Base-by-base conservation (phyloP, 2,113 vertebrate genomes). In the Cromileptes altivelis region DNA sequence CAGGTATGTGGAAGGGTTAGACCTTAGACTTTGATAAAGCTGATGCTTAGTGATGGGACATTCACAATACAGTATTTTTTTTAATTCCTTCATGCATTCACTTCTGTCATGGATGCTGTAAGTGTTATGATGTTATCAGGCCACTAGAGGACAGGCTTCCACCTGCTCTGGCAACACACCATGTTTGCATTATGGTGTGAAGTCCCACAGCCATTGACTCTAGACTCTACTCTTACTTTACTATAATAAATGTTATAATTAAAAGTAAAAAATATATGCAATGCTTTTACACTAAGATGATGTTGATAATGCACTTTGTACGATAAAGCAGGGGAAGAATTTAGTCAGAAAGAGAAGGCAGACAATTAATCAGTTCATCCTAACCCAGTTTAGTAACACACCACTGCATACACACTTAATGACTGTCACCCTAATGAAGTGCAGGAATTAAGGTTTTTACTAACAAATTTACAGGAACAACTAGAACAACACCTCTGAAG, bases 91-190 rank as follows among this genome's bases (percentile, higher is more conserved):
- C 13, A 67, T 74, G 1, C 13, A 6, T 70, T 55, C 0, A 58
- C 42, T 3, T 12, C 12, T 40, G 42, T 17, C 15, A 15, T 45
- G 53, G n/a, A 56, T 50, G 17, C 47, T 52, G 47, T 50, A 0
- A 14, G 23, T 80, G 71, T 21, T 49, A 10, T 75, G 19, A 37
- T 5, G 47, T 6, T 2, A 2, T 42, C 4, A 0, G 62, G 30
- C 85, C 92, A 92, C 87, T 74, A 91, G 93, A 90, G 90, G 89
- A 81, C 90, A 91, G 85, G 30, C 74, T 87, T 81, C 0, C n/a
- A 72, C 81, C 85, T 90, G 67, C 27, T 64, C 61, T 82, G 37
- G 64, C 7, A 45, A 10, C 11, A 42, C 12, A 18, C 2, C 4
- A 12, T 55, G 9, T 14, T 40, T 7, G 21, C 33, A 17, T 62